phyloP scores from a whole-genome alignment of 2,888 invertebrate genomes.

The Rambutsinella grinnellia region DNA sequence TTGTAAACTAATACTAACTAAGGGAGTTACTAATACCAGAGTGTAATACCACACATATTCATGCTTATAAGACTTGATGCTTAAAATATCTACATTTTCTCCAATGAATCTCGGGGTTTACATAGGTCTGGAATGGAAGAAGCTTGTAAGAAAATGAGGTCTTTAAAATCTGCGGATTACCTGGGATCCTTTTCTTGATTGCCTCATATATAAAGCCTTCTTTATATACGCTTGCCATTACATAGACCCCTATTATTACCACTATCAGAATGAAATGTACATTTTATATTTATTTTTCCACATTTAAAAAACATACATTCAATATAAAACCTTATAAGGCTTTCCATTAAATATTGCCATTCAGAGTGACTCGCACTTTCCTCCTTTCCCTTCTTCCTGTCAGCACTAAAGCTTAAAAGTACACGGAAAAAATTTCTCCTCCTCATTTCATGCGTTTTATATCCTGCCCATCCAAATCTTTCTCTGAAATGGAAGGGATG shows the following conservation, averaged over 20 bases:
- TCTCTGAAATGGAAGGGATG: not conserved
- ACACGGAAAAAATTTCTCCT: not conserved
- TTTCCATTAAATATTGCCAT: not conserved
- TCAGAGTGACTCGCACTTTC: not conserved
- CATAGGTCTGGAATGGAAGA: conserved; percentile 27
- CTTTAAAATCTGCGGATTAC: conserved; percentile 44
- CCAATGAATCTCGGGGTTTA: conserved; percentile 17
- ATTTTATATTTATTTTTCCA: not conserved
- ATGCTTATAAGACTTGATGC: not conserved
- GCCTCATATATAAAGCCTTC: conserved; percentile 28
- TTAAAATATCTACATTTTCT: not conserved
- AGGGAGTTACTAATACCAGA: not conserved
- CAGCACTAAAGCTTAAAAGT: not conserved
- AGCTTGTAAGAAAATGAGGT: conserved; percentile 40
- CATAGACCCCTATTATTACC: not conserved
- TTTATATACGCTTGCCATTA: not conserved
- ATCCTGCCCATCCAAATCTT: not conserved
- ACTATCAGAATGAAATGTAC: not conserved
- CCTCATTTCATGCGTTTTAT: not conserved
- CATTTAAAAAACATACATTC: not conserved
- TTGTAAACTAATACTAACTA: conserved; percentile 2
- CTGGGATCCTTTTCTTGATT: conserved; percentile 38
- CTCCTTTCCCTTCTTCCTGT: not conserved
- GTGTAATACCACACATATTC: not conserved
- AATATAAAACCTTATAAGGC: not conserved